Evolutionary conservation across 2,113 vertebrate genomes (phyloP), one percentile per base, ranked within the genome.

Genomic region (Chascanopsetta lugubris): DNA sequence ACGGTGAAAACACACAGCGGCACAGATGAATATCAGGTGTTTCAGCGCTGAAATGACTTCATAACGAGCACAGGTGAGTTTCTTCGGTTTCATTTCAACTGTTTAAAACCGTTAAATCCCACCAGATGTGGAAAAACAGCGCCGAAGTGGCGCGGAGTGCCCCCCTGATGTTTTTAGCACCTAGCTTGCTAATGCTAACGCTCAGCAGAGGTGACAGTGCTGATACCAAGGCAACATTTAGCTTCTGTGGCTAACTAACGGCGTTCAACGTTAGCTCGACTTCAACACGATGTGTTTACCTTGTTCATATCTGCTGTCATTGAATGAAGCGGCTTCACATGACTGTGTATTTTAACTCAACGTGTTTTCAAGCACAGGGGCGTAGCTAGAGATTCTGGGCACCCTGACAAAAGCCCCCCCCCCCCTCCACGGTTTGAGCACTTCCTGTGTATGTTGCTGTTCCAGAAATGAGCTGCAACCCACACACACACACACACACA

Each of bases 81-180:
- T n/a, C 12, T 0, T 3, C 5, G 2, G 15, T 13, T 4, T 5
- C 42, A 64, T 6, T 2, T 38, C 34, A 11, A 32, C 2, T 10
- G 9, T 21, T 11, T 13, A 13, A 21, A 22, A 20, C 1, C 18
- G 15, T n/a, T 3, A 13, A 17, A 6, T 24, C 17, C 38, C 24
- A 17, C 8, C 7, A 4, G 55, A 43, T 42, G 21, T 48, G 46
- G 46, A n/a, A 1, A 10, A 12, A 24, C 21, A 25, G 22, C 18
- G 18, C 18, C 20, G 7, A 7, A n/a, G 4, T 5, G 15, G n/a
- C 36, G 36, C 13, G 13, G 5, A 2, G 36, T 40, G 38, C 8
- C 43, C 3, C 18, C 43, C 56, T 69, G 66, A 62, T 81, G 83
- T 84, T 87, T 89, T 87, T 85, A 88, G 84, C 86, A 61, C 55